Percentiles rank a stretch among this genome's conserved stretches.
phyloP scores from a whole-genome alignment of 92 coral and sea anemone species.

The Anthopleura xanthogrammica region DNA sequence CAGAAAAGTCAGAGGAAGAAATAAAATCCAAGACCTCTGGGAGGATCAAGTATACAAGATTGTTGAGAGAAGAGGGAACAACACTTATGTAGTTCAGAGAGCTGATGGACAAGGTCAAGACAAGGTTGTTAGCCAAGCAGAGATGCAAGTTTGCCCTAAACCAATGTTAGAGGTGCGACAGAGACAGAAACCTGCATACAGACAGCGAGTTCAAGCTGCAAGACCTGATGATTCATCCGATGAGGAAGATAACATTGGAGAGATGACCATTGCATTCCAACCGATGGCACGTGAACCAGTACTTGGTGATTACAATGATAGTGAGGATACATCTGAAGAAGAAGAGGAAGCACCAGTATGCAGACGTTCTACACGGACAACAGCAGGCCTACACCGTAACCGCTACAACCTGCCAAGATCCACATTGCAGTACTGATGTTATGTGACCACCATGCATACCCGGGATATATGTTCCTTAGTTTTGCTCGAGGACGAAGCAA shows the following conservation, averaged over 20 bases:
- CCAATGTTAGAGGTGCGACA: slow-evolving; percentile 13
- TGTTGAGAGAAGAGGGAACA: not conserved
- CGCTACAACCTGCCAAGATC: slow-evolving; percentile 22
- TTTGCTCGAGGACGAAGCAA: slow-evolving; percentile 26
- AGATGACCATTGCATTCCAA: slow-evolving; percentile 1
- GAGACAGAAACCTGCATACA: not conserved
- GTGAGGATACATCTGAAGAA: not conserved
- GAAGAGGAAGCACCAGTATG: slow-evolving; percentile 18
- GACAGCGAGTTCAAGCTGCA: not conserved
- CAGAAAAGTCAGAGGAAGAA: no score
- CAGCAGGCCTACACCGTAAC: slow-evolving; percentile 43
- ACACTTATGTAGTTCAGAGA: slow-evolving; percentile 27
- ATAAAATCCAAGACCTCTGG: no score
- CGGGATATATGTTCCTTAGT: not conserved
- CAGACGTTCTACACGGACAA: slow-evolving; percentile 39
- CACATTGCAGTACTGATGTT: not conserved
- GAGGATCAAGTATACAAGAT: not conserved
- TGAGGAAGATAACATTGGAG: slow-evolving; percentile 20
- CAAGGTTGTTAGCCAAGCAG: slow-evolving; percentile 43
- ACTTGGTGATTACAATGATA: not conserved
- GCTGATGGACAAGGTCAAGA: slow-evolving; percentile 46
- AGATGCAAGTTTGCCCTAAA: slow-evolving; percentile 47
- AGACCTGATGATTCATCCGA: slow-evolving; percentile 5
- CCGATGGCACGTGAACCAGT: not conserved
- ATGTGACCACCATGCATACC: not conserved